These are phyloP conservation scores for Spheniscus humboldti DNA, from an alignment of 2,797 vertebrate species.

Conservation along the genomic window DNA sequence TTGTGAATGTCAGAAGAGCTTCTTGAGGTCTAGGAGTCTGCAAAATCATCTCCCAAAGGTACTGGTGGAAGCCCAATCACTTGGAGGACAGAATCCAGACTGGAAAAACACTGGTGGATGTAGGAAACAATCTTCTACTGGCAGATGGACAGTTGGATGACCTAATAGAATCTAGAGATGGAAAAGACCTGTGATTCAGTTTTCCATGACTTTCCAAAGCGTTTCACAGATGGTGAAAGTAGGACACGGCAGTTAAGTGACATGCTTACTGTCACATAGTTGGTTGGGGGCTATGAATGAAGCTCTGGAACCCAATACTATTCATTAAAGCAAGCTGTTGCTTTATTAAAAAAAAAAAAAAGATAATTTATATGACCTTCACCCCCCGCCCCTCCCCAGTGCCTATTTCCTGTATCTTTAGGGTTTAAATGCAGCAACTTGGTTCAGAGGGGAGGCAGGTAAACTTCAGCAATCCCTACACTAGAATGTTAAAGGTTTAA, in stretches of 20 bases:
- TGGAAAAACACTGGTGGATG: conserved; percentile 45
- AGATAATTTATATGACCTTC: neutral
- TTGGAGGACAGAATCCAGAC: neutral
- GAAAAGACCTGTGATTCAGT: conserved; percentile 52
- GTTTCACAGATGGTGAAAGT: conserved; percentile 48
- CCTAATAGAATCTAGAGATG: neutral
- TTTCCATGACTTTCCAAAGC: conserved; percentile 33
- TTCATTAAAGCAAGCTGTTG: neutral
- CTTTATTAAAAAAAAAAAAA: neutral
- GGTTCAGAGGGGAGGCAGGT: neutral
- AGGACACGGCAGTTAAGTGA: neutral
- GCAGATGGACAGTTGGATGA: conserved; percentile 31
- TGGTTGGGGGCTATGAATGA: neutral
- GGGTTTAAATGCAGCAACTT: neutral
- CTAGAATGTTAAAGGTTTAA: neutral
- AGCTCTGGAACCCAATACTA: neutral
- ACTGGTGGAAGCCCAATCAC: neutral
- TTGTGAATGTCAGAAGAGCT: neutral
- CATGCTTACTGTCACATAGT: neutral
- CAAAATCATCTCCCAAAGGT: neutral
- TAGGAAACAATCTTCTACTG: conserved; percentile 49
- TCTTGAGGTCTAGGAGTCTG: neutral
- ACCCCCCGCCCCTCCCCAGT: too few relatives aligned
- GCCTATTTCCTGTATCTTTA: neutral
- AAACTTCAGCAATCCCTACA: neutral